Base-by-base conservation (phyloP, 1,140 invertebrate genomes). In the Saccostrea glomerata region DNA sequence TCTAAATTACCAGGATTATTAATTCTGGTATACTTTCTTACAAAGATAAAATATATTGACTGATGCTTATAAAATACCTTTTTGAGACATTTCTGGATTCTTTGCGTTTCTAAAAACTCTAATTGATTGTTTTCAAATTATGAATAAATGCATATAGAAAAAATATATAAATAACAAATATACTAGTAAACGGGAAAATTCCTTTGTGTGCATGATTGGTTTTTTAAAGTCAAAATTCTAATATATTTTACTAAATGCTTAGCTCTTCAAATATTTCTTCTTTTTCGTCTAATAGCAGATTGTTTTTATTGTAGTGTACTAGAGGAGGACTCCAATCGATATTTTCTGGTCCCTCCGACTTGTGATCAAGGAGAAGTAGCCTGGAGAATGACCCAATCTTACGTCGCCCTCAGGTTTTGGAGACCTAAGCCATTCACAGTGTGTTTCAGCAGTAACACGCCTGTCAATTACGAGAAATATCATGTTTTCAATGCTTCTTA, bases 361-460 rank as follows among this genome's bases (percentile, higher is more conserved):
- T 77, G 70, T 77, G 11, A 77, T 25, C 70, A 77, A 25, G 70
- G 70, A 0, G 70, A 77, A 17, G 25, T 77, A 3, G 70, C 70
- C 70, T 77, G 70, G 70, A 77, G 70, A 77, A 77, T 77, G 70
- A 77, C 70, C 25, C 70, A 77, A 25, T 77, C 70, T 15, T 77
- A 77, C 70, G 70, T 77, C 7, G 70, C 70, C 25, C 25, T 77
- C 7, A 11, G 70, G 25, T 77, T 77, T 25, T 77, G 70, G 70
- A 30, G 70, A 77, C 70, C 70, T 36, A 77, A 30, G 15, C 70
- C 70, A 13, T 77, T 77, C 70, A 77, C 12, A 17, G 70, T 77
- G 6, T 77, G 70, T 25, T 77, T 77, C 70, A 77, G 70, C 25
- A 77, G 70, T 30, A 77, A 77, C 25, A 77, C 70, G 6, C 70